Percentiles rank a stretch among this genome's conserved stretches.
Evolutionary conservation across 1,140 invertebrate species (phyloP).

Genomic region (Drosophila carrolli): DNA sequence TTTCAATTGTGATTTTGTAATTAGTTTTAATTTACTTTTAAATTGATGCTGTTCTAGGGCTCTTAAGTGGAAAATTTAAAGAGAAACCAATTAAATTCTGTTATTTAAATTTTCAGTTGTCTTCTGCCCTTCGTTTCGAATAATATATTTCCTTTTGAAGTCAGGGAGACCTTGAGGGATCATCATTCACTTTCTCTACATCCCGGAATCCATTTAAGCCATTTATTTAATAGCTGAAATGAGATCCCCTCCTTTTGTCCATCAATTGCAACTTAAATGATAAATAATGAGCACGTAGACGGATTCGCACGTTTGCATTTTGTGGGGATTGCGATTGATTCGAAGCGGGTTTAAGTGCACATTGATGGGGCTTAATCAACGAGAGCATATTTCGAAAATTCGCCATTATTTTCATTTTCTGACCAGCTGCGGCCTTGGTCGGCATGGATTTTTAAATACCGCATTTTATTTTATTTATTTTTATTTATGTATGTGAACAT

Average conservation of each 20-base stretch:
- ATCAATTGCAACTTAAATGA: conserved; percentile 58
- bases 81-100: not conserved
- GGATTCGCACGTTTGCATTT: conserved; percentile 52
- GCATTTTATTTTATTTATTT: conserved; percentile 23
- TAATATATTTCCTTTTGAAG: not conserved
- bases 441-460: conserved; percentile 47
- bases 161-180: conserved; percentile 4
- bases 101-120: too few relatives aligned
- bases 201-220: conserved; percentile 3
- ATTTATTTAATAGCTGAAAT: conserved; percentile 21
- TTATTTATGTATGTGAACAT: conserved; percentile 32
- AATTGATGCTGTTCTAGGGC: not conserved
- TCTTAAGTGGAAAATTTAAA: conserved; percentile 2
- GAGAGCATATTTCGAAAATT: conserved; percentile 57
- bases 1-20: conserved; percentile 51
- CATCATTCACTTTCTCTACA: conserved; percentile 11
- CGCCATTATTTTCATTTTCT: conserved; percentile 46
- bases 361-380: conserved; percentile 70
- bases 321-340: conserved; percentile 30
- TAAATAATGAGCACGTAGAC: conserved; percentile 65
- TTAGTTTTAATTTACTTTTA: conserved; percentile 38
- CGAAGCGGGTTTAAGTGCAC: conserved; percentile 52
- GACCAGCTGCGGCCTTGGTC: conserved; percentile 44
- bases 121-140: not conserved
- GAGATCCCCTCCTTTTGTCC: conserved; percentile 7